A percentile compares a stretch with the other conserved stretches of the same genome.
These are phyloP conservation scores for Rhyzopertha dominica DNA, from an alignment of 1,140 invertebrate genomes.

Conservation along the genomic window DNA sequence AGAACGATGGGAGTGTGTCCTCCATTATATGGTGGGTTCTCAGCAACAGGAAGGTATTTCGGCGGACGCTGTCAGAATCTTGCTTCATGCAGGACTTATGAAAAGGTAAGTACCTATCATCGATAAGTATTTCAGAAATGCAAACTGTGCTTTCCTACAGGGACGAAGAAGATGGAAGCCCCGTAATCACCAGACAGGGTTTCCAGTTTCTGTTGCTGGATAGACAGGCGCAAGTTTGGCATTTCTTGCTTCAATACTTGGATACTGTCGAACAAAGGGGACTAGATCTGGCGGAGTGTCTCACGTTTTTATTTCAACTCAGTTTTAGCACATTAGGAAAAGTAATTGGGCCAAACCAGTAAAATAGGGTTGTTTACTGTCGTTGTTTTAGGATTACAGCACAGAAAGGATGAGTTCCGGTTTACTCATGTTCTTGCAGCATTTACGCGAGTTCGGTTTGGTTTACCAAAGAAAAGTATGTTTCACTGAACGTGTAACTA, in stretches of 20 bases:
- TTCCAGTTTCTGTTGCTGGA: conserved; percentile 95
- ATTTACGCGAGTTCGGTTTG: conserved; percentile 93
- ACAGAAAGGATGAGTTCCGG: conserved; percentile 89
- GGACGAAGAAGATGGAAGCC: conserved; percentile 75
- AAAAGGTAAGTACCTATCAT: conserved; percentile 67
- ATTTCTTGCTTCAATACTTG: conserved; percentile 93
- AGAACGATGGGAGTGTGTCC: conserved; percentile 93
- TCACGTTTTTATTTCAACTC: conserved; percentile 92
- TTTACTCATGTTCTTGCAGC: conserved; percentile 86
- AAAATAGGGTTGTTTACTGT: conserved; percentile 10
- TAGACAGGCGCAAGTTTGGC: conserved; percentile 91
- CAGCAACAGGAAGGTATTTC: conserved; percentile 85
- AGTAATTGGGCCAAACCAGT: conserved; percentile 46
- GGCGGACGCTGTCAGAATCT: conserved; percentile 84
- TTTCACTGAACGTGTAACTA: conserved; percentile 3
- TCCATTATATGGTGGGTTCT: conserved; percentile 95
- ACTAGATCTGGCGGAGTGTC: conserved; percentile 82
- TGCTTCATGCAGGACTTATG: conserved; percentile 90
- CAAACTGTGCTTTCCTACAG: too few relatives aligned
- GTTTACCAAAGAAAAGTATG: conserved; percentile 90
- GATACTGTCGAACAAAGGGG: conserved; percentile 84
- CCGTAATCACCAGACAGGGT: conserved; percentile 84
- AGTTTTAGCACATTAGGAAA: conserved; percentile 94
- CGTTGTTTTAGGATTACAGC: conserved; percentile 77
- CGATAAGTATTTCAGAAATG: too few relatives aligned